A percentile compares a stretch with the other conserved stretches of the same genome.
phyloP scores from a whole-genome alignment of 2,888 invertebrate species.

The Chymomyza procnemis region DNA sequence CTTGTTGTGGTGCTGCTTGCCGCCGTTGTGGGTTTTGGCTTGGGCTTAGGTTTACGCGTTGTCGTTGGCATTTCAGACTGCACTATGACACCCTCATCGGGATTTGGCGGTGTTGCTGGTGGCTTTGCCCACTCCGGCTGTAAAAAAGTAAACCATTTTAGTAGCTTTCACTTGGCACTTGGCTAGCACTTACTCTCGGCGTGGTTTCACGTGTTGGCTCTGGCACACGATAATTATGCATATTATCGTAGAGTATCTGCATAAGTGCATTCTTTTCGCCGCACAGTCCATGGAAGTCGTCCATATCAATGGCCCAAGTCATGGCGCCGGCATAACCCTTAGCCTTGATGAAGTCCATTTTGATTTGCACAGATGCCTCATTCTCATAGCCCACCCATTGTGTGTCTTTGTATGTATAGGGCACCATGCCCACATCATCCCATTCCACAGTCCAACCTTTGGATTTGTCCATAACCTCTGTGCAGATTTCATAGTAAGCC shows the following conservation, averaged over 20 bases:
- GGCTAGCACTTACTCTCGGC: constrained; percentile 82
- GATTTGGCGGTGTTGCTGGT: constrained; percentile 83
- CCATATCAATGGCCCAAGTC: constrained; percentile 94
- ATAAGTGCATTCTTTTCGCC: constrained; percentile 88
- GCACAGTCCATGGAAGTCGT: constrained; percentile 91
- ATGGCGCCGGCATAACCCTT: constrained; percentile 92
- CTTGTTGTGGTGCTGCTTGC: constrained; percentile 52
- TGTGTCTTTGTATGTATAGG: constrained; percentile 90
- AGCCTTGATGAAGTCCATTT: constrained; percentile 92
- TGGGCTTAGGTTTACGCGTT: constrained; percentile 68
- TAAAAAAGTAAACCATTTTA: constrained; percentile 36
- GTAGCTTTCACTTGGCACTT: constrained; percentile 35
- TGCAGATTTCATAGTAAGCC: constrained; percentile 92
- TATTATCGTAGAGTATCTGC: constrained; percentile 85
- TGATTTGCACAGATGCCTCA: constrained; percentile 87
- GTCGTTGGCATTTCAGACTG: constrained; percentile 71
- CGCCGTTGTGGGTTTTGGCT: constrained; percentile 57
- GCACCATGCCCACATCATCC: constrained; percentile 90
- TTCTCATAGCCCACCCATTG: constrained; percentile 93
- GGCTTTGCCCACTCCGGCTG: constrained; percentile 91
- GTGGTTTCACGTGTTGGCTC: constrained; percentile 83
- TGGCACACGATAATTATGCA: constrained; percentile 86
- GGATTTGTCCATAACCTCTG: constrained; percentile 84
- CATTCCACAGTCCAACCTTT: constrained; percentile 90
- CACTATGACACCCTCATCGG: constrained; percentile 76